Evolutionary conservation across 2,113 vertebrate genomes (phyloP).

Genomic region (Malaclemys terrapin): DNA sequence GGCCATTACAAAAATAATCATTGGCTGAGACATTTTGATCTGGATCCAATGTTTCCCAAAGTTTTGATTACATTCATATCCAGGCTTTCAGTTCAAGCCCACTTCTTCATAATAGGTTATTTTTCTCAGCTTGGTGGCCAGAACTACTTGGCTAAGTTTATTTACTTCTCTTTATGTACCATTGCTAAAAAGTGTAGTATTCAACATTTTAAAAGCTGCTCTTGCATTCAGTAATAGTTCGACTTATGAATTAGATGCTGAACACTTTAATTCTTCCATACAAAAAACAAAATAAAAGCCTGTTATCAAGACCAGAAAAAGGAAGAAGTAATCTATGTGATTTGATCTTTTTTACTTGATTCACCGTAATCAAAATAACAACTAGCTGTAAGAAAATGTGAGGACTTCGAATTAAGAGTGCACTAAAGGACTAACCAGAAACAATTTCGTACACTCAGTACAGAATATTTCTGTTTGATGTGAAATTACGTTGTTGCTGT

Average conservation of each 20-base stretch:
- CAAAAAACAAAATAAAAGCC: background rate
- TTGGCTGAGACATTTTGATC: background rate
- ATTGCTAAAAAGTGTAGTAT: background rate
- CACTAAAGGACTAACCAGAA: background rate
- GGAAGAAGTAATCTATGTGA: background rate
- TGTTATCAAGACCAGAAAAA: background rate
- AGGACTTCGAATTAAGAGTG: background rate
- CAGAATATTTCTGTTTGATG: background rate
- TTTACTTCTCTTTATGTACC: background rate
- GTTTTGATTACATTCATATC: slow-evolving; percentile 1
- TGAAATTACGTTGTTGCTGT: background rate
- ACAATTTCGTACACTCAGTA: background rate
- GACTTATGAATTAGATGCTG: background rate
- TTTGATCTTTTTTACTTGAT: background rate
- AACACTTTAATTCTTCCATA: background rate
- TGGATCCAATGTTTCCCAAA: background rate
- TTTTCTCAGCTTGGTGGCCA: background rate
- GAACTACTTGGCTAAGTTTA: background rate
- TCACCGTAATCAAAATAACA: background rate
- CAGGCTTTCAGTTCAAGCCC: background rate
- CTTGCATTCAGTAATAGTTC: background rate
- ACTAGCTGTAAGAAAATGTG: background rate
- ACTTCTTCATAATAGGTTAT: background rate
- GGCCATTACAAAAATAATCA: background rate
- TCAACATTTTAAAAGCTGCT: background rate